phyloP scores from a whole-genome alignment of 2,888 invertebrate genomes.

The Andrena hattorfiana region DNA sequence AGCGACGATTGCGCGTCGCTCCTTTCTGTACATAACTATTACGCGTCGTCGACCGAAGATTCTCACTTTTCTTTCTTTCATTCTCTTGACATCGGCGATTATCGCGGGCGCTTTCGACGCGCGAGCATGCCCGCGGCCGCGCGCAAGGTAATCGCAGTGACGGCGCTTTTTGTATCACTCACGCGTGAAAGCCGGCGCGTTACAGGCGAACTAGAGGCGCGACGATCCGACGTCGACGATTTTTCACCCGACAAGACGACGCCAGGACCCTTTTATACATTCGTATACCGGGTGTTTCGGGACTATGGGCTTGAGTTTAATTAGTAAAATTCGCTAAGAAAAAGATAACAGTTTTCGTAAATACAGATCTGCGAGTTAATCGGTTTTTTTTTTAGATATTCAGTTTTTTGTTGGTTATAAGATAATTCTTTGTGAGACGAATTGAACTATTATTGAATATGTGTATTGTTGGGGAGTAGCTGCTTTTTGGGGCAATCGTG shows the following conservation, averaged over 20 bases:
- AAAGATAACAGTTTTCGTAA: background rate
- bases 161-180: slow-evolving; percentile 42
- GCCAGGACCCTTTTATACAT: slow-evolving; percentile 63
- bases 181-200: slow-evolving; percentile 24
- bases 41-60: slow-evolving; percentile 42
- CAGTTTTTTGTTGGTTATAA: background rate
- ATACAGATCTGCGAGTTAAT: background rate
- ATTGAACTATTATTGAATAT: too few species aligned
- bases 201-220: slow-evolving; percentile 38
- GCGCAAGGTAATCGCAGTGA: slow-evolving; percentile 4
- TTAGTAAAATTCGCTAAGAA: background rate
- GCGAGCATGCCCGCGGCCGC: slow-evolving; percentile 4
- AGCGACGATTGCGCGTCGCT: slow-evolving; percentile 29
- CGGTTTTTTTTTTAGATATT: background rate
- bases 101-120: slow-evolving; percentile 20
- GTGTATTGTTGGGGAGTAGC: too few species aligned
- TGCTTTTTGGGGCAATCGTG: too few species aligned
- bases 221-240: slow-evolving; percentile 61
- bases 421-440: too few species aligned
- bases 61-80: slow-evolving; percentile 36
- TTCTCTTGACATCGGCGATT: slow-evolving; percentile 49
- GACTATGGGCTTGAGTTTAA: background rate
- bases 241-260: slow-evolving; percentile 37
- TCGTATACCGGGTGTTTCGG: slow-evolving; percentile 38
- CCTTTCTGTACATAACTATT: slow-evolving; percentile 64